Conservation (phyloP, 35 echinoderm and acorn worm genomes). For the Eucidaris tribuloides region DNA sequence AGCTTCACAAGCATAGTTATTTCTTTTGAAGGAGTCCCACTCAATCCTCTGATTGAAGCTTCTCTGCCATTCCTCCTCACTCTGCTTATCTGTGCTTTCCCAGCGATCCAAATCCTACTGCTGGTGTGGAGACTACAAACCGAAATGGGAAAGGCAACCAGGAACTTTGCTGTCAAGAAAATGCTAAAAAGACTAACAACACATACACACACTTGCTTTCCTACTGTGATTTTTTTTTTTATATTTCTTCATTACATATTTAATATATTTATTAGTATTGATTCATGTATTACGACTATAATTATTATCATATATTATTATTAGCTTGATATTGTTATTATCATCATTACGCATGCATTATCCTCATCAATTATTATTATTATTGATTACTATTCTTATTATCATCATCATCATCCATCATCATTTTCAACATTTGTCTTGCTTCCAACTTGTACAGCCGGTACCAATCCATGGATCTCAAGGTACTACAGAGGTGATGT, state of each 20-base stretch:
- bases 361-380: too few relatives aligned
- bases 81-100: not conserved
- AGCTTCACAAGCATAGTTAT: not conserved
- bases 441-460: too few relatives aligned
- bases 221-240: not conserved
- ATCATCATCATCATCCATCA: too few relatives aligned
- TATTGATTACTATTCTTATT: too few relatives aligned
- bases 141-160: too few relatives aligned
- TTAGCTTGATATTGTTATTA: not conserved
- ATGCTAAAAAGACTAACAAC: not conserved
- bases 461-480: too few relatives aligned
- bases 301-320: not conserved
- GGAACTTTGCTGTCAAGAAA: not conserved
- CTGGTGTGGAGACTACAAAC: conserved; percentile 5
- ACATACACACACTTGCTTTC: not conserved
- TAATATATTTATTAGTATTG: not conserved
- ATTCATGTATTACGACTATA: not conserved
- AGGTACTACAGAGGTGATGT: too few relatives aligned
- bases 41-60: conserved; percentile 22
- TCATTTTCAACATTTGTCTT: too few relatives aligned
- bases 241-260: not conserved
- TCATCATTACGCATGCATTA: too few relatives aligned
- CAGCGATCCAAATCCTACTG: not conserved
- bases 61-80: conserved; percentile 3
- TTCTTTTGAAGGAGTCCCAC: conserved; percentile 6